A percentile compares a stretch with the other conserved stretches of the same genome.
Conservation (phyloP, 2,797 vertebrate species). For the Loriculus beryllinus region DNA sequence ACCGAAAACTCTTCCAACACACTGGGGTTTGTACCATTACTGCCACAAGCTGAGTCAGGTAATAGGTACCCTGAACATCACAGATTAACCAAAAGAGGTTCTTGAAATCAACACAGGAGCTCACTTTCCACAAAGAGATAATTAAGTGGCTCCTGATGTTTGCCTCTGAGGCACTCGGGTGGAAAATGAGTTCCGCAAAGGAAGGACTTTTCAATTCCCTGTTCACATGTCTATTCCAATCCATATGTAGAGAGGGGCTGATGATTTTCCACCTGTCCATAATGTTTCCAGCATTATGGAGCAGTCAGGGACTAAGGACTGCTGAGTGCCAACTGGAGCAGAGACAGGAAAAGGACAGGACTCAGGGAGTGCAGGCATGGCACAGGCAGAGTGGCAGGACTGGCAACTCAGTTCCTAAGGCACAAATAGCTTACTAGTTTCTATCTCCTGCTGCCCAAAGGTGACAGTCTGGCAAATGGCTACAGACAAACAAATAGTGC, state of each 20-base stretch:
- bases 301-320: background rate
- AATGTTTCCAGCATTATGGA: background rate
- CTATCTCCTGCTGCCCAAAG: background rate
- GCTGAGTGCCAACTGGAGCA: fast-evolving
- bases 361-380: fast-evolving
- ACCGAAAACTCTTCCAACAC: background rate
- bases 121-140: background rate
- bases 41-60: background rate
- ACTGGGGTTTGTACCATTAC: background rate
- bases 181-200: background rate
- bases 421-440: background rate
- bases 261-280: background rate
- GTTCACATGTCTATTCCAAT: background rate
- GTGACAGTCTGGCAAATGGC: background rate
- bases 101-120: background rate
- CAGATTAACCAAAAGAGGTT: background rate
- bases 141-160: background rate
- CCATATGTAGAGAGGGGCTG: background rate
- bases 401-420: background rate
- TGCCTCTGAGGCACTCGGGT: background rate
- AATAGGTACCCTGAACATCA: background rate
- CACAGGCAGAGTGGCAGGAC: background rate
- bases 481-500: background rate
- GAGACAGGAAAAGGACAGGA: background rate
- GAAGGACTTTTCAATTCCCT: background rate